Conservation (phyloP, 2,888 invertebrate species). For the Lysandra coridon region DNA sequence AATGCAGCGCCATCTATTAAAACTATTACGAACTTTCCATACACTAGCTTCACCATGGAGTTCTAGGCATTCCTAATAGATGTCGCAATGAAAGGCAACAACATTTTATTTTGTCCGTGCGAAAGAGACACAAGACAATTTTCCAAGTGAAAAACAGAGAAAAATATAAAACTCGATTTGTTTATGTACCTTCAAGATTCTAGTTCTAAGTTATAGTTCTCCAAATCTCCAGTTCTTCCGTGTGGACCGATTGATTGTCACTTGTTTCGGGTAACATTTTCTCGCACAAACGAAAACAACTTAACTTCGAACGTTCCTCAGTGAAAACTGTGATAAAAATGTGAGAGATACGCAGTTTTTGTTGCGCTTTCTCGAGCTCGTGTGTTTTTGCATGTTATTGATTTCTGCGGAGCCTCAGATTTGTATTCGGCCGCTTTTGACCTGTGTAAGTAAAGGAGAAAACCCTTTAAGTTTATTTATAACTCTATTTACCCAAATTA, state of each 20-base stretch:
- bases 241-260: not conserved
- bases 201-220: slow-evolving; percentile 20
- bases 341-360: slow-evolving; percentile 12
- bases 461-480: not conserved
- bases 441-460: slow-evolving; percentile 25
- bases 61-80: not conserved
- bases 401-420: slow-evolving; percentile 14
- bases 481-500: not conserved
- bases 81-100: not conserved
- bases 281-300: not conserved
- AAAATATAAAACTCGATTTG: slow-evolving; percentile 25
- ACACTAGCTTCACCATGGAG: not conserved
- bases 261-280: slow-evolving; percentile 17
- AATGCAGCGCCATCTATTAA: not conserved
- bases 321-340: slow-evolving; percentile 20
- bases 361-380: not conserved
- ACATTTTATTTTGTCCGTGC: not conserved
- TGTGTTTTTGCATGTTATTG: slow-evolving; percentile 24
- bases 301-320: not conserved
- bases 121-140: slow-evolving; percentile 7
- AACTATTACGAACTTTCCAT: not conserved
- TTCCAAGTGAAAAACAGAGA: slow-evolving; percentile 27
- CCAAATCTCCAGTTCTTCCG: slow-evolving; percentile 22
- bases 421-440: slow-evolving; percentile 13
- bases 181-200: slow-evolving; percentile 22